A percentile compares a stretch with the other conserved stretches of the same genome.
Conservation (phyloP, 1,140 invertebrate genomes). For the Sitophilus oryzae region DNA sequence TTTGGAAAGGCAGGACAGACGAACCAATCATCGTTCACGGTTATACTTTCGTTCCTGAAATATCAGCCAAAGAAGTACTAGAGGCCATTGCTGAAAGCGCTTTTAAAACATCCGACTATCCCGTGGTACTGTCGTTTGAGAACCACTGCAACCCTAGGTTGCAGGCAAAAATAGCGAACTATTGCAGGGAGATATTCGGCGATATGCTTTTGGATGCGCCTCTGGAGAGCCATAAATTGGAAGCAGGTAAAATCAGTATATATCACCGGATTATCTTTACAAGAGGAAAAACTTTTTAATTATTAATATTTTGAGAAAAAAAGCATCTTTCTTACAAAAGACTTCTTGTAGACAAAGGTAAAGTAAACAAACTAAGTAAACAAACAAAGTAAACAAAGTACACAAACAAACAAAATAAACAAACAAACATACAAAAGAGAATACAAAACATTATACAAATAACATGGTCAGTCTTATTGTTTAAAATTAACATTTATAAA, state of each 20-base stretch:
- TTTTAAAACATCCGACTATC: slow-evolving; percentile 96
- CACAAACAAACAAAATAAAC: no score
- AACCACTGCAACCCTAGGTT: slow-evolving; percentile 96
- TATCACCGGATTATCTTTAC: slow-evolving; percentile 1
- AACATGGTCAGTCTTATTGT: no score
- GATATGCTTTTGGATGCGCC: slow-evolving; percentile 89
- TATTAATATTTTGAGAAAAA: no score
- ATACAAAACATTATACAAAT: no score
- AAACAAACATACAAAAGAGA: no score
- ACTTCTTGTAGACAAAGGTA: no score
- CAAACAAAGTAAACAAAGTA: no score
- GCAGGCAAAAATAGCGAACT: slow-evolving; percentile 95
- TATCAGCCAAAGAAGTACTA: slow-evolving; percentile 90
- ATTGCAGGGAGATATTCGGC: slow-evolving; percentile 92
- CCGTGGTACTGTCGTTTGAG: slow-evolving; percentile 95
- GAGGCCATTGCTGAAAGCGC: slow-evolving; percentile 96
- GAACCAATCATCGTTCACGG: slow-evolving; percentile 97
- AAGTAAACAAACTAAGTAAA: no score
- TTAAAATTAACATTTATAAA: no score
- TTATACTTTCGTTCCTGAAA: slow-evolving; percentile 95
- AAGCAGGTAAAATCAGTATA: slow-evolving; percentile 45
- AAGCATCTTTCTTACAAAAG: no score
- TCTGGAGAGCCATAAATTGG: slow-evolving; percentile 78
- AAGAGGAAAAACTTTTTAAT: slow-evolving; percentile 9
- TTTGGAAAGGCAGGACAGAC: slow-evolving; percentile 92